These are phyloP conservation scores for Scaptomyza caliginosa DNA, from an alignment of 2,888 invertebrate species.

Conservation along the genomic window DNA sequence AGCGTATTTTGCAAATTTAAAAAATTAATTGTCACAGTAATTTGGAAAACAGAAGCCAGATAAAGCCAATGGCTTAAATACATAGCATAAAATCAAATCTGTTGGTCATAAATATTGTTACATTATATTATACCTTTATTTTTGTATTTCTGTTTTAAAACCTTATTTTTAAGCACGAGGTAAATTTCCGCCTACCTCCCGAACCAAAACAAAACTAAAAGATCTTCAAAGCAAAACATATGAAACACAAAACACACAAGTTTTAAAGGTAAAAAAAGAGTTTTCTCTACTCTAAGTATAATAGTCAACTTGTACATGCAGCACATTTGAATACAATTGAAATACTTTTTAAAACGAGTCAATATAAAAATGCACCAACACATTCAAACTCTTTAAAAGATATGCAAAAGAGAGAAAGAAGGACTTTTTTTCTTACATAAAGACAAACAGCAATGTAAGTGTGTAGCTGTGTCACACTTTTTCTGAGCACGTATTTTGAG, in stretches of 20 bases:
- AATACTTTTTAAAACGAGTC: conserved; percentile 5
- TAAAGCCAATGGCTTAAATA: conserved; percentile 7
- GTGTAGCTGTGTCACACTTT: conserved; percentile 50
- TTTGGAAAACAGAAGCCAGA: conserved; percentile 20
- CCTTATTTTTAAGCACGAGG: conserved; percentile 15
- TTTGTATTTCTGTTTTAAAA: conserved; percentile 13
- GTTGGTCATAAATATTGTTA: conserved; percentile 16
- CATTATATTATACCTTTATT: conserved; percentile 26
- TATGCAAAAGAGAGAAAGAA: conserved; percentile 24
- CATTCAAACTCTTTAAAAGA: not conserved
- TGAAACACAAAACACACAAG: conserved; percentile 3
- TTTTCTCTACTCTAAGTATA: conserved; percentile 25
- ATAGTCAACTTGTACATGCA: conserved; percentile 19
- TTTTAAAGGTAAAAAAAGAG: conserved; percentile 26
- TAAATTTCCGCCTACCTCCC: conserved; percentile 22
- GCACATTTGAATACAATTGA: conserved; percentile 5
- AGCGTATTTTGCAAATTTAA: conserved; percentile 23
- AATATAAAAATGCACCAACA: conserved; percentile 9
- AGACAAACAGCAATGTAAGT: conserved; percentile 47
- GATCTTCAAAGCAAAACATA: conserved; percentile 12
- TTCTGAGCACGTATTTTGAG: conserved; percentile 33
- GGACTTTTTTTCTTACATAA: conserved; percentile 43
- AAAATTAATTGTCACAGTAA: conserved; percentile 35
- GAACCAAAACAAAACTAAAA: conserved; percentile 12
- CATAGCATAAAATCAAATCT: conserved; percentile 9